phyloP scores from a whole-genome alignment of 2,888 invertebrate species.

The Macroteleia sp. region DNA sequence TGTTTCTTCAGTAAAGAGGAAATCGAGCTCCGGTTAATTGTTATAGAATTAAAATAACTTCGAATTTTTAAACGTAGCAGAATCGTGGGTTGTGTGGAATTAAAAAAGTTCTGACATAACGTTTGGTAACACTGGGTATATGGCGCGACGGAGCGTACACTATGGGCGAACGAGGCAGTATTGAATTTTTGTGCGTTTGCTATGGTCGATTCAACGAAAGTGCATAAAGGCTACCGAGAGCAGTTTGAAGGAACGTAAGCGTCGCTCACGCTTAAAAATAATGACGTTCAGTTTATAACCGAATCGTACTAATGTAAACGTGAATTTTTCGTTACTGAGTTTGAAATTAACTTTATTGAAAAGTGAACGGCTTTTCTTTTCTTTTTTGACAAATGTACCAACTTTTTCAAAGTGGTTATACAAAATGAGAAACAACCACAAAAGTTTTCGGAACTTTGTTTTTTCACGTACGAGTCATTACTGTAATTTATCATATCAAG shows the following conservation, averaged over 20 bases:
- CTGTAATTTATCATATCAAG: slow-evolving; percentile 19
- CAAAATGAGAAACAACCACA: too few species aligned
- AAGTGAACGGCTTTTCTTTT: too few species aligned
- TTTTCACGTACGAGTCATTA: slow-evolving; percentile 14
- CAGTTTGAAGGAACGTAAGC: slow-evolving; percentile 54
- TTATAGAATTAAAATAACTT: too few species aligned
- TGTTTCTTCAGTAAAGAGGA: too few species aligned
- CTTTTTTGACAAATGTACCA: too few species aligned
- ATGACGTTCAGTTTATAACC: slow-evolving; percentile 39
- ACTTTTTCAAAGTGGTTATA: too few species aligned
- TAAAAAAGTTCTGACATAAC: slow-evolving; percentile 68
- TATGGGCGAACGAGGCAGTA: slow-evolving; percentile 77
- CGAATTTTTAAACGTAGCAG: not conserved
- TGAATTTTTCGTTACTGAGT: not conserved
- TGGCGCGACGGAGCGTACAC: slow-evolving; percentile 76
- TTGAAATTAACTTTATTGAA: slow-evolving; percentile 9
- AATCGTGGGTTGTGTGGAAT: not conserved
- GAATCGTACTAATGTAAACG: slow-evolving; percentile 9
- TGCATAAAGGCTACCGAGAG: slow-evolving; percentile 72
- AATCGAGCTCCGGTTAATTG: too few species aligned
- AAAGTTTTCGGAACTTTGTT: too few species aligned
- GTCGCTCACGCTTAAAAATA: slow-evolving; percentile 55
- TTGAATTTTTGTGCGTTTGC: slow-evolving; percentile 82
- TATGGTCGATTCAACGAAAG: slow-evolving; percentile 82
- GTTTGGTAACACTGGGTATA: slow-evolving; percentile 78